Evolutionary conservation across 2,888 invertebrate genomes (phyloP), one percentile per base, ranked within the genome.

Genomic region (Pristionchus arcanus): DNA sequence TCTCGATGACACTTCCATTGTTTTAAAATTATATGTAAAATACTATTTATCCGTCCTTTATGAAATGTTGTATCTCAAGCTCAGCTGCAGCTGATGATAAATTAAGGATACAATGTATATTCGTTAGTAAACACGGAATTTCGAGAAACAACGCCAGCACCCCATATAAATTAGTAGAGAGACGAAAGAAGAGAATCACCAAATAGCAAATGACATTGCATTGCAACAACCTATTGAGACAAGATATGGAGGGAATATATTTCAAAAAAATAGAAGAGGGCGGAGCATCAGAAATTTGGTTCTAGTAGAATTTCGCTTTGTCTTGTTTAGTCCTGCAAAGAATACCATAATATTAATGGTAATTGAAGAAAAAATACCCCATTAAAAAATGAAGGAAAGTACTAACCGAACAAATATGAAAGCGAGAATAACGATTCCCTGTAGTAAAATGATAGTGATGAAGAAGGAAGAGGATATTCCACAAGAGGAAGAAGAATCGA

Each of bases 301-400:
- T 83, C 66, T 90, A 94, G 91, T 94, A 94, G 92, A 94, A 94
- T 90, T 94, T 94, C 34, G 94, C 94, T 90, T 94, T 94, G 90
- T 94, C 94, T 55, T 91, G 92, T 89, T 94, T 94, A 90, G 93
- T 94, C 90, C 94, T 94, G 84, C 92, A 94, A 93, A 1, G 49
- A 84, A 34, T 11, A 66, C 37, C 59, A 31, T 19, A 55, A 25
- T n/a, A 68, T 68, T 68, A 11, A 49, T 49, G 42, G 13, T 49
- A 11, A 49, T 49, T 49, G 9, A 49, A 49, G 42, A 49, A 42
- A 42, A 42, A 42, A 42, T 42, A 42, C 13, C 7, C 42, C 9
- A 49, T 49, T 37, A 49, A 59, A 66, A 28, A 74, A 11, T 83
- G 37, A 42, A 63, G 87, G 34, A n/a, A 37, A 42, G 37, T 7